Percentiles rank a stretch among this genome's conserved stretches.
Conservation (phyloP, 2,113 vertebrate species). For the Myiopsitta monachus region DNA sequence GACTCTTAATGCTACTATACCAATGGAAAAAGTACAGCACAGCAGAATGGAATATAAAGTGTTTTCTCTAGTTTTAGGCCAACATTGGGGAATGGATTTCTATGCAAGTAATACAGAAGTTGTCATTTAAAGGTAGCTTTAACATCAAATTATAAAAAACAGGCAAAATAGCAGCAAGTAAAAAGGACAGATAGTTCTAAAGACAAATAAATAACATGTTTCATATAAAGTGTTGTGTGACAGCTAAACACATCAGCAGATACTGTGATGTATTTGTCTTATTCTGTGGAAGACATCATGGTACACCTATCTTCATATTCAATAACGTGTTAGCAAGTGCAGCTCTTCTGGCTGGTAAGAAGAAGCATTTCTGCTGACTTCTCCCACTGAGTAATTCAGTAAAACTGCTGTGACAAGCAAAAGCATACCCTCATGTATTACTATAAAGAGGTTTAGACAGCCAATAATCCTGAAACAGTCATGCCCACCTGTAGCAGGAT, state of each 20-base stretch:
- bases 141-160: neutral
- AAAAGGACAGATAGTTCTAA: neutral
- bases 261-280: neutral
- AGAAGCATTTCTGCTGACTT: neutral
- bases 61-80: neutral
- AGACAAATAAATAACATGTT: neutral
- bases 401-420: neutral
- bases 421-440: neutral
- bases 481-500: neutral
- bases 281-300: neutral
- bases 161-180: neutral
- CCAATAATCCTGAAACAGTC: neutral
- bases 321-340: neutral
- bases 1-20: neutral
- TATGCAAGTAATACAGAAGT: neutral
- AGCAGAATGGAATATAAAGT: neutral
- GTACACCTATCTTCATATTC: neutral
- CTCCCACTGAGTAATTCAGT: neutral
- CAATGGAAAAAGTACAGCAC: neutral
- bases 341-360: neutral
- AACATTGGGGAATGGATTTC: neutral
- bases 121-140: neutral
- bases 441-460: neutral
- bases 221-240: neutral
- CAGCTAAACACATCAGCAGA: neutral